phyloP scores from a whole-genome alignment of 2,113 vertebrate species.

The Zosterops pallidus region DNA sequence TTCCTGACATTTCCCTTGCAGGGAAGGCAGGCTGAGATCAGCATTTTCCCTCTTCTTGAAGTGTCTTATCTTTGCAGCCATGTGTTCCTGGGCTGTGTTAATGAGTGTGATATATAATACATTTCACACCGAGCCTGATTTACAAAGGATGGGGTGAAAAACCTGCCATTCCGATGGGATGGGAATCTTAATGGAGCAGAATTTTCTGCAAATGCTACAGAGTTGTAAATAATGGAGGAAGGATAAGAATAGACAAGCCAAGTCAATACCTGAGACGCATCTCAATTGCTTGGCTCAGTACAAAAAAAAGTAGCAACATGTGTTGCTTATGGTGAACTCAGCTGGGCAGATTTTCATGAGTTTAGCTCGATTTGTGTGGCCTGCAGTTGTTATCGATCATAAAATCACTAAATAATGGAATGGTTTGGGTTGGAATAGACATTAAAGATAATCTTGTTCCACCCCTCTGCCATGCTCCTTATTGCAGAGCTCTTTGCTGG shows the following conservation, averaged over 20 bases:
- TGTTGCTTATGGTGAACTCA: neutral
- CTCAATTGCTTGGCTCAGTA: neutral
- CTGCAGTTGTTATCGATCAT: rapidly evolving
- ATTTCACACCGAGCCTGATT: slow-evolving; percentile 5
- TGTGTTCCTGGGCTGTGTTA: slow-evolving; percentile 23
- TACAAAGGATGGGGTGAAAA: slow-evolving; percentile 35
- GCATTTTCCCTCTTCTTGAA: neutral
- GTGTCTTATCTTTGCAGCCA: slow-evolving; percentile 43
- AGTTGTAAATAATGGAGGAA: slow-evolving; percentile 41
- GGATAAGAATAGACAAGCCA: slow-evolving; percentile 19
- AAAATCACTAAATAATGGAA: neutral
- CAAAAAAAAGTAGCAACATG: neutral
- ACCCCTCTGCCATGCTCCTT: neutral
- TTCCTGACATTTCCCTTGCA: neutral
- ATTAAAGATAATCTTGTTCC: neutral
- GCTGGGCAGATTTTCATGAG: neutral
- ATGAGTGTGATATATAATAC: slow-evolving; percentile 35
- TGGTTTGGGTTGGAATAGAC: neutral
- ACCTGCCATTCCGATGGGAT: neutral
- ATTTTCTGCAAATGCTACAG: neutral
- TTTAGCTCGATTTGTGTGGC: neutral
- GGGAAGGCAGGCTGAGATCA: neutral
- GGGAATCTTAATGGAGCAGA: slow-evolving; percentile 21
- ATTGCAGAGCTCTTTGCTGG: neutral
- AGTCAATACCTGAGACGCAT: slow-evolving; percentile 24